These are phyloP conservation scores for Phalanger gymnotis DNA, from an alignment of 2,797 vertebrate species.

Conservation along the genomic window DNA sequence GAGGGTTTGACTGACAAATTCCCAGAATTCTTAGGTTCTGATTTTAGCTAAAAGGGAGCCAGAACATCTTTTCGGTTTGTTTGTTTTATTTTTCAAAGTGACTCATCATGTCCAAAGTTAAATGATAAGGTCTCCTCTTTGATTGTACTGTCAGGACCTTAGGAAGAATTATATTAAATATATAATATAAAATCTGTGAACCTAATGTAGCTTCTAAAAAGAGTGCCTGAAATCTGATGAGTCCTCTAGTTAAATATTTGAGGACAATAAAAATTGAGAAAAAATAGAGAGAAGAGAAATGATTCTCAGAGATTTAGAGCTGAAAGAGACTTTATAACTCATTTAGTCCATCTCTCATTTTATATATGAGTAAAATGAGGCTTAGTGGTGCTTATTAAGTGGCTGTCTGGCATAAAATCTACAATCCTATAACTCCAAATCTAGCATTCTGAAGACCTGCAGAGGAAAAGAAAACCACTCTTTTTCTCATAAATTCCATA, in stretches of 20 bases:
- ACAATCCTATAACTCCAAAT: slow-evolving; percentile 30
- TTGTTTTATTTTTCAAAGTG: not conserved
- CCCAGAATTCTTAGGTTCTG: no score
- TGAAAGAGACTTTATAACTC: no score
- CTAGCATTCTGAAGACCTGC: slow-evolving; percentile 24
- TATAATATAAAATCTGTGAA: slow-evolving; percentile 28
- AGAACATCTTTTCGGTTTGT: not conserved
- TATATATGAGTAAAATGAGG: no score
- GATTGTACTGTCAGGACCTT: not conserved
- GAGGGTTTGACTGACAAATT: no score
- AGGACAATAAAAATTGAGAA: slow-evolving; percentile 40
- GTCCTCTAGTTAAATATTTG: slow-evolving; percentile 40
- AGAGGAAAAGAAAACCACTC: slow-evolving; percentile 17
- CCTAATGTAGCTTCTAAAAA: slow-evolving; percentile 30
- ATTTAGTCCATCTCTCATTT: no score
- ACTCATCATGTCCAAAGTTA: not conserved
- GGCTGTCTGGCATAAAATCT: slow-evolving; percentile 26
- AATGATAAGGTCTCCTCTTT: not conserved
- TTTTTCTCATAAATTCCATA: slow-evolving; percentile 44
- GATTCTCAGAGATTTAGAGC: not conserved
- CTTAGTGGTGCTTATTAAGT: not conserved
- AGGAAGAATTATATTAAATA: not conserved
- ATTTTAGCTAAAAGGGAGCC: slow-evolving; percentile 2
- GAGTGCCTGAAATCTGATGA: not conserved
- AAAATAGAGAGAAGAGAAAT: not conserved